A percentile compares a stretch with the other conserved stretches of the same genome.
phyloP scores from a whole-genome alignment of 2,113 vertebrate species.

The Camelus bactrianus region DNA sequence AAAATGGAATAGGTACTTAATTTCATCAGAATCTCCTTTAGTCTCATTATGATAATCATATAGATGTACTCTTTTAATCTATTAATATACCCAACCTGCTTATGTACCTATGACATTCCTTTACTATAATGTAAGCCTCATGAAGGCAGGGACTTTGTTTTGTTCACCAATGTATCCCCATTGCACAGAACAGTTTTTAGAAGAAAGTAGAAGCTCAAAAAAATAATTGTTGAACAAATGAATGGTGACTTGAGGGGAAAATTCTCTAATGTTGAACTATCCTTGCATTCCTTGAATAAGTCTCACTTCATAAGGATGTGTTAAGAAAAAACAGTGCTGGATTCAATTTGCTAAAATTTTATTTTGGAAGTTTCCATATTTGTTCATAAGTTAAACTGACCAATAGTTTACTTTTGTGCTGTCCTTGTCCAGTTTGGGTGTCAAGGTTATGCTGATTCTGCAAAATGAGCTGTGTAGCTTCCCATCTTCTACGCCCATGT shows the following conservation, averaged over 20 bases:
- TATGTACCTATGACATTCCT: accelerated
- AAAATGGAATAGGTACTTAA: not conserved
- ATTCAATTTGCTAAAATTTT: not conserved
- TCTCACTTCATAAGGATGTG: not conserved
- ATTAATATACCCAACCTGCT: not conserved
- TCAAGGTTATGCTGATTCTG: not conserved
- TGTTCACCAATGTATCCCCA: not conserved
- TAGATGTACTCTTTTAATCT: not conserved
- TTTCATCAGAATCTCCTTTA: not conserved
- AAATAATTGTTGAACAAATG: not conserved
- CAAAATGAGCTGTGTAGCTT: not conserved
- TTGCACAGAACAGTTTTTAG: not conserved
- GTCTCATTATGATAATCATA: not conserved
- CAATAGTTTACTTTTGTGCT: not conserved
- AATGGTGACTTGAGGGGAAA: not conserved
- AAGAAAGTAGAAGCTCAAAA: not conserved
- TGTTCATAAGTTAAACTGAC: not conserved
- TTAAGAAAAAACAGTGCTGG: not conserved
- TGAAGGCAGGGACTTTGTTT: not conserved
- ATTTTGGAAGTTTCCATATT: not conserved
- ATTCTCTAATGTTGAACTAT: not conserved
- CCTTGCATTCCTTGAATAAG: not conserved
- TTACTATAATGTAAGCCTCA: not conserved
- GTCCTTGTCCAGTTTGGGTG: not conserved
- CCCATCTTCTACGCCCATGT: no score